Evolutionary conservation across 2,113 vertebrate species (phyloP).

Genomic region (Pelobates fuscus): DNA sequence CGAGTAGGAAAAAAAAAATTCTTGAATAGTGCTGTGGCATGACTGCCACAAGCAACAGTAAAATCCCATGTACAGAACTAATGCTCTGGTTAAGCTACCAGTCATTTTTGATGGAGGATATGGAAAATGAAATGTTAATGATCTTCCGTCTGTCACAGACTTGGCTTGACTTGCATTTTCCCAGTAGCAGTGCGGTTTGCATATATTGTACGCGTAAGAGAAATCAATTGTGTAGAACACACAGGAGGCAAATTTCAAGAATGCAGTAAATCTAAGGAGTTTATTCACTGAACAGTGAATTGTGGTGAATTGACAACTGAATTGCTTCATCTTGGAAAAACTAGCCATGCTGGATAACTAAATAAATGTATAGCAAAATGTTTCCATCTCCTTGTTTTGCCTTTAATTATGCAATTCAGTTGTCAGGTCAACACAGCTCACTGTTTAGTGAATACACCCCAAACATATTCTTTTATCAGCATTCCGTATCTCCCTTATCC

Average conservation of each 20-base stretch:
- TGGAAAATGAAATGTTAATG: slow-evolving; percentile 29
- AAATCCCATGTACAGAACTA: slow-evolving; percentile 13
- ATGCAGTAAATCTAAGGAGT: too few species aligned
- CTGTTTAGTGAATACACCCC: too few species aligned
- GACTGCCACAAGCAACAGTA: slow-evolving; percentile 1
- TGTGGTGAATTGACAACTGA: too few species aligned
- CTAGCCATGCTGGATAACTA: too few species aligned
- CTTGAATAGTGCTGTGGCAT: background rate
- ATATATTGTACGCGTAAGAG: slow-evolving; percentile 11
- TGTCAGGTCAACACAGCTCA: too few species aligned
- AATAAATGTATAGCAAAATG: too few species aligned
- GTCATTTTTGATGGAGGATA: slow-evolving; percentile 12
- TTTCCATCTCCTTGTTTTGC: too few species aligned
- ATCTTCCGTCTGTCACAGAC: slow-evolving; percentile 14
- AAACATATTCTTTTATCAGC: too few species aligned
- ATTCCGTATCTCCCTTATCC: too few species aligned
- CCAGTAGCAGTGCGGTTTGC: background rate
- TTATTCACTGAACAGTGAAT: too few species aligned
- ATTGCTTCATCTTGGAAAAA: too few species aligned
- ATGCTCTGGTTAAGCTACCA: slow-evolving; percentile 19
- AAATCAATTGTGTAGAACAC: background rate
- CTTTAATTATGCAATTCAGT: too few species aligned
- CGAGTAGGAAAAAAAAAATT: background rate
- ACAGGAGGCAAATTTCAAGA: background rate
- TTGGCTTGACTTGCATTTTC: slow-evolving; percentile 1